Evolutionary conservation across 2,113 vertebrate species (phyloP).

Genomic region (Muntiacus reevesi): DNA sequence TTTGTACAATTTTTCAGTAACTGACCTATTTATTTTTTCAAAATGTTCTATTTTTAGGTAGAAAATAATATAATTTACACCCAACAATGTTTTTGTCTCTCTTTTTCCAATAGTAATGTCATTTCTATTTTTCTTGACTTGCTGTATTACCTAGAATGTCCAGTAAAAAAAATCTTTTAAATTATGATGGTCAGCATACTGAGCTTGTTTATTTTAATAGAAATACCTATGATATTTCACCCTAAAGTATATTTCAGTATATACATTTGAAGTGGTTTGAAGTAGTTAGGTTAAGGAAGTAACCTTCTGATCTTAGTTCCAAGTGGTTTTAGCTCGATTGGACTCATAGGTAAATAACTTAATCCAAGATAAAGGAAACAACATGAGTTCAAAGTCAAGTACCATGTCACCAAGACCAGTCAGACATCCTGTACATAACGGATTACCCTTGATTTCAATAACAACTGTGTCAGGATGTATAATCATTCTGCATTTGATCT

Average conservation of each 20-base stretch:
- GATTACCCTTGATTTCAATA: conserved; percentile 54
- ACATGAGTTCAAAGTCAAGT: conserved; percentile 15
- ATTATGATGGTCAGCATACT: neutral
- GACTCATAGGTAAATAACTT: conserved; percentile 45
- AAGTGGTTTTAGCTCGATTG: neutral
- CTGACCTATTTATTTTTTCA: neutral
- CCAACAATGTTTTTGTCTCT: neutral
- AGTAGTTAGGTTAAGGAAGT: neutral
- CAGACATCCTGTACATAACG: conserved; percentile 8
- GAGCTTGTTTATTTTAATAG: neutral
- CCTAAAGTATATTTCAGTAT: neutral
- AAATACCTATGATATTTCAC: neutral
- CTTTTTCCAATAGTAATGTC: neutral
- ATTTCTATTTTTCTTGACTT: neutral
- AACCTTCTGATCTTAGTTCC: conserved; percentile 27
- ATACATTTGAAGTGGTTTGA: conserved; percentile 23
- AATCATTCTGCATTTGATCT: conserved; percentile 36
- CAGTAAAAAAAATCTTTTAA: neutral
- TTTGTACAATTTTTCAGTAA: neutral
- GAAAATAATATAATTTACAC: neutral
- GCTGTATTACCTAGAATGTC: neutral
- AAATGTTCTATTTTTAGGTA: neutral
- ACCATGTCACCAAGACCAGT: conserved; percentile 40
- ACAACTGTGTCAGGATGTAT: conserved; percentile 10
- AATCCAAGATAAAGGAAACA: conserved; percentile 46